These are phyloP conservation scores for Oncorhynchus kisutch DNA, from an alignment of 2,113 vertebrate genomes.

Conservation along the genomic window DNA sequence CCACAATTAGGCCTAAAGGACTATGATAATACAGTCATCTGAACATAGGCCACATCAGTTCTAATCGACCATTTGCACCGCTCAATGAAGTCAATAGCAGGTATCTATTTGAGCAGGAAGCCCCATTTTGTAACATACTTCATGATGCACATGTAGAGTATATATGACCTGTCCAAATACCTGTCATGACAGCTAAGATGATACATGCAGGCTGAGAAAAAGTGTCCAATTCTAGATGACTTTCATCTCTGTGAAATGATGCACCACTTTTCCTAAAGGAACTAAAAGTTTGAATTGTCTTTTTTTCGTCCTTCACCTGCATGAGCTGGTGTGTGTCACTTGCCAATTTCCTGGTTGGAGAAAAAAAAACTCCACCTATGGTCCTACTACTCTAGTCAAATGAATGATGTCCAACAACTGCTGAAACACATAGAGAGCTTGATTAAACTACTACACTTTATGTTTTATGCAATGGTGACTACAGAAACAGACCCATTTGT, in stretches of 20 bases:
- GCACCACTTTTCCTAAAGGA: conserved; percentile 31
- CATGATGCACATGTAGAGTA: conserved; percentile 6
- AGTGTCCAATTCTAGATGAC: conserved; percentile 22
- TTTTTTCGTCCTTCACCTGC: conserved; percentile 30
- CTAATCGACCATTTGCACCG: neutral
- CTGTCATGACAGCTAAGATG: conserved; percentile 13
- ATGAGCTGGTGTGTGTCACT: conserved; percentile 12
- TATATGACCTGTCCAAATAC: conserved; percentile 25
- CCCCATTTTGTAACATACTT: neutral
- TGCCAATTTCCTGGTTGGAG: neutral
- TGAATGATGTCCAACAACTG: neutral
- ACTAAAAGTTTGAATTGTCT: conserved; percentile 32
- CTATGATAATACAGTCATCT: neutral
- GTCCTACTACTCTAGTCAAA: neutral
- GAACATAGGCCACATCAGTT: too few species aligned
- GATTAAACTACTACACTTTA: neutral
- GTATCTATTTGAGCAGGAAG: neutral
- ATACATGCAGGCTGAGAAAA: conserved; percentile 15
- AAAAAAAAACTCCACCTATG: neutral
- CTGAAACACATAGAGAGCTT: neutral
- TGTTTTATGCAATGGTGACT: neutral
- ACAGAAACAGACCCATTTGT: neutral
- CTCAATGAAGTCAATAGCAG: conserved; percentile 1
- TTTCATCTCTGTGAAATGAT: conserved; percentile 33
- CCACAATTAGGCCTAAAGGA: neutral